Evolutionary conservation across 2,113 vertebrate genomes (phyloP).

Genomic region (Rhinolophus ferrumequinum): DNA sequence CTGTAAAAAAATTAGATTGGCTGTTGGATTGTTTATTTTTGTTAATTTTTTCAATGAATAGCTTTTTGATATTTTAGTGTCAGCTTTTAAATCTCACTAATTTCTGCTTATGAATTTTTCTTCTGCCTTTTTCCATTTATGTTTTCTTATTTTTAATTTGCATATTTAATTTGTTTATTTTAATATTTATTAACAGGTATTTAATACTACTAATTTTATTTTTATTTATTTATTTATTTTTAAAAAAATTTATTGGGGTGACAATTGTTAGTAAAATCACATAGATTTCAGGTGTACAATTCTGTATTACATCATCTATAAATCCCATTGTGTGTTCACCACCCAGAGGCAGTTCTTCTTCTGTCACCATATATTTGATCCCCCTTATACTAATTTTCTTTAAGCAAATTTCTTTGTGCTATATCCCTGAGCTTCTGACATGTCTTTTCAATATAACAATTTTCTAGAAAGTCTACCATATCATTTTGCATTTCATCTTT

Average conservation of each 20-base stretch:
- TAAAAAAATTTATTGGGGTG: too few species aligned
- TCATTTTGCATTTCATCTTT: conserved; percentile 41
- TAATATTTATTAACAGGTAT: not conserved
- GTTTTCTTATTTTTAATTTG: not conserved
- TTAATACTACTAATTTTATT: not conserved
- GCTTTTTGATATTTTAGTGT: not conserved
- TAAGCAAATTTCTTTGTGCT: not conserved
- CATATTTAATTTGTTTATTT: not conserved
- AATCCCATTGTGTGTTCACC: too few species aligned
- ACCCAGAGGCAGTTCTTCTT: too few species aligned
- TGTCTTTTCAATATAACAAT: not conserved
- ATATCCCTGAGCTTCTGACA: not conserved
- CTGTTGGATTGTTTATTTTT: not conserved
- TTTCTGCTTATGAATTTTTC: not conserved
- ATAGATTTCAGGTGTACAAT: too few species aligned
- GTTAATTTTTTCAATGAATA: not conserved
- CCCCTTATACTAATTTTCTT: not conserved
- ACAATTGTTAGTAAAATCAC: too few species aligned
- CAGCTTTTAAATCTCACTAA: not conserved
- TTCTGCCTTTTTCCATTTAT: not conserved
- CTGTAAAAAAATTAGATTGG: not conserved
- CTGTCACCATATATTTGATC: too few species aligned
- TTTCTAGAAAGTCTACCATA: conserved; percentile 37
- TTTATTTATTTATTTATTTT: too few species aligned
- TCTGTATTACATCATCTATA: too few species aligned